A percentile compares a stretch with the other conserved stretches of the same genome.
These are phyloP conservation scores for Cephus runcator DNA, from an alignment of 2,888 invertebrate genomes.

Conservation along the genomic window DNA sequence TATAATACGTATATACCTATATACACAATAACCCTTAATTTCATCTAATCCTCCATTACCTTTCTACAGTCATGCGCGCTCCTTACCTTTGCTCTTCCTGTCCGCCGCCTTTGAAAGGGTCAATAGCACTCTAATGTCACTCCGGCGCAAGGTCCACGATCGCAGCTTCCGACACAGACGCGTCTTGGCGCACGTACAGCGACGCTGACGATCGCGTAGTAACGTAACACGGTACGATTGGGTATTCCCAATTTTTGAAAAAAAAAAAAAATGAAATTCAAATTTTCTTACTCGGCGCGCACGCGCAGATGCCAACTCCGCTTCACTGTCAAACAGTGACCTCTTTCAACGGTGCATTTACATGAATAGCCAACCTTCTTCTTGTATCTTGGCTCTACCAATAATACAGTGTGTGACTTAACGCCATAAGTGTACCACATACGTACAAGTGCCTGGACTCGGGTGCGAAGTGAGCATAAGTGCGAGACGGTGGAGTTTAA, in stretches of 20 bases:
- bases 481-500: constrained; percentile 64
- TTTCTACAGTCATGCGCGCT: neutral
- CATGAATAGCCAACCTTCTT: neutral
- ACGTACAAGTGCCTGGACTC: constrained; percentile 27
- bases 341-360: neutral
- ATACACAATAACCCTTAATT: neutral
- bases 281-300: neutral
- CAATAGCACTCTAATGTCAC: neutral
- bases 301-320: neutral
- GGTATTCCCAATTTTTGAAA: no score
- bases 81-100: neutral
- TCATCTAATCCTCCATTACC: neutral
- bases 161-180: neutral
- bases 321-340: neutral
- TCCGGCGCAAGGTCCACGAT: neutral
- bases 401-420: constrained; percentile 40
- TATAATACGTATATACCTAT: neutral
- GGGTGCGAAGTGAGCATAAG: constrained; percentile 63
- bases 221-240: neutral
- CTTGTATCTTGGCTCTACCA: neutral
- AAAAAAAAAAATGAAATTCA: neutral
- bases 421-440: constrained; percentile 35
- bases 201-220: neutral
- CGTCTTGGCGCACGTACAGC: neutral
- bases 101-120: neutral